These are phyloP conservation scores for Drosophila triauraria DNA, from an alignment of 1,140 invertebrate species.

Conservation along the genomic window DNA sequence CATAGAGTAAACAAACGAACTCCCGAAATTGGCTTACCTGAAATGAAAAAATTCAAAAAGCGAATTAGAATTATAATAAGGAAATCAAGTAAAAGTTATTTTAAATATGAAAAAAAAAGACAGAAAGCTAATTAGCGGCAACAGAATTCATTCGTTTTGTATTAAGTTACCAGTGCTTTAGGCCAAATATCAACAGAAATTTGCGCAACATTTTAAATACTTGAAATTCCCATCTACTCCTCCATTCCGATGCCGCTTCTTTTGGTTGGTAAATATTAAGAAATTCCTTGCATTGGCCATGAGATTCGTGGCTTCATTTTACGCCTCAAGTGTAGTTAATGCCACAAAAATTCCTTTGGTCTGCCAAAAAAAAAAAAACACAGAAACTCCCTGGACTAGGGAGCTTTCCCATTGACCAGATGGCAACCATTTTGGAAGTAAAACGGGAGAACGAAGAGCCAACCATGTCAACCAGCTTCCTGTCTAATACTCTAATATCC, in stretches of 20 bases:
- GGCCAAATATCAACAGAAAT: conserved; percentile 63
- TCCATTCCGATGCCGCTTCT: not conserved
- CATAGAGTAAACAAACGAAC: conserved; percentile 43
- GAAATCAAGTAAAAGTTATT: conserved; percentile 65
- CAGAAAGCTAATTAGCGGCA: conserved; percentile 56
- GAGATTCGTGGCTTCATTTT: conserved; percentile 57
- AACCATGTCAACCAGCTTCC: conserved; percentile 68
- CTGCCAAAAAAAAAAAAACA: conserved; percentile 5
- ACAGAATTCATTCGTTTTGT: conserved; percentile 8
- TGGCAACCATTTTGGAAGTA: conserved; percentile 43
- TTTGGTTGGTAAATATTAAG: conserved; percentile 39
- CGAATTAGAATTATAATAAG: conserved; percentile 58
- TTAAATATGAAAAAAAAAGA: conserved; percentile 61
- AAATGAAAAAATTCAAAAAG: conserved; percentile 50
- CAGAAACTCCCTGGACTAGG: conserved; percentile 16
- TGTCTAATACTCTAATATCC: conserved; percentile 82
- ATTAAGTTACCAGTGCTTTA: conserved; percentile 44
- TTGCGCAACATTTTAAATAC: conserved; percentile 51
- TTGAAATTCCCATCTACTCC: conserved; percentile 33
- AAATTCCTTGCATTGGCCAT: conserved; percentile 45
- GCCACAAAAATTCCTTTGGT: conserved; percentile 52
- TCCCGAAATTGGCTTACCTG: conserved; percentile 75
- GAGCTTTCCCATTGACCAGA: conserved; percentile 42
- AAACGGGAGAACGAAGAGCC: conserved; percentile 12
- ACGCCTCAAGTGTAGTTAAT: conserved; percentile 64